Evolutionary conservation across 2,797 vertebrate species (phyloP).

Genomic region (Erpetoichthys calabaricus): DNA sequence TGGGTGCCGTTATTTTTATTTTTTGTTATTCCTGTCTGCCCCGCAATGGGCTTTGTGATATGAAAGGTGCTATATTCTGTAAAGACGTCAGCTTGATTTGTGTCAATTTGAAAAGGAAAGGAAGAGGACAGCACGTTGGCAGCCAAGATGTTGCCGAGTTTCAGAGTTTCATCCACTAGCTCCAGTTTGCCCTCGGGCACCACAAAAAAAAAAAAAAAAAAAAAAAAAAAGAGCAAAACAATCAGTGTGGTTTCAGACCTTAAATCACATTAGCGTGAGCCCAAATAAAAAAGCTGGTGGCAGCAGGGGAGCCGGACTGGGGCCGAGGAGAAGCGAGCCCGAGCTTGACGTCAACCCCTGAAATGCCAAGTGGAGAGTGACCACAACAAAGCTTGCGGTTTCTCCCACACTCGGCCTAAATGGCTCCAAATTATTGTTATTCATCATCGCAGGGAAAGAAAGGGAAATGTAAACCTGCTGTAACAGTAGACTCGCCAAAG

Average conservation of each 20-base stretch:
- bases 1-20: no score
- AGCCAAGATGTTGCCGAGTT: no score
- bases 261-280: constrained; percentile 2
- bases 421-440: constrained; percentile 76
- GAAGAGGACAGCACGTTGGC: no score
- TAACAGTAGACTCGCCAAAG: constrained; percentile 38
- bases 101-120: no score
- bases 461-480: constrained; percentile 56
- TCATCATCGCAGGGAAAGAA: constrained; percentile 59
- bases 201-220: background rate
- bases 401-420: constrained; percentile 71
- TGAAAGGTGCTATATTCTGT: no score
- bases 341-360: constrained; percentile 6
- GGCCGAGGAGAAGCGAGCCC: constrained; percentile 2
- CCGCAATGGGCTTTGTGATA: no score
- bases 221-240: no score
- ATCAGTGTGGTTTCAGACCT: no score
- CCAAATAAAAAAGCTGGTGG: constrained; percentile 8
- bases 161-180: no score
- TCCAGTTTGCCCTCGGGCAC: background rate
- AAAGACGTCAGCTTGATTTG: no score
- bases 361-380: constrained; percentile 30
- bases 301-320: background rate
- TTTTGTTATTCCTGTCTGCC: no score
- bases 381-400: constrained; percentile 88